Percentiles rank a stretch among this genome's conserved stretches.
Conservation (phyloP, 2,888 invertebrate species). For the Erynnis tages region DNA sequence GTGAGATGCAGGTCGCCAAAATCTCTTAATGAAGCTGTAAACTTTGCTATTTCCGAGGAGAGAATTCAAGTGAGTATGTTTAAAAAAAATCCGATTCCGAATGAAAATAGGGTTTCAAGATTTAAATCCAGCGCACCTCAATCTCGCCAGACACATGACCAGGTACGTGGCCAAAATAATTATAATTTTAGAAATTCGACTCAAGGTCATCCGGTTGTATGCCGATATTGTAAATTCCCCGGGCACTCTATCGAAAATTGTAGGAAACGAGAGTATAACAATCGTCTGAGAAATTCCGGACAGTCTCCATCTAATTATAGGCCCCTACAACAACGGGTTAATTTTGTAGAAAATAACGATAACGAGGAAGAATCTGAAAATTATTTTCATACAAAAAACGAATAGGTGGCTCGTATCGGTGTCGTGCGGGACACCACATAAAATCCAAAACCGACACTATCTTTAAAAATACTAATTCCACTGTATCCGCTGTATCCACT, state of each 20-base stretch:
- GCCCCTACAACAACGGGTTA: conserved; percentile 1
- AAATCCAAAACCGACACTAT: background rate
- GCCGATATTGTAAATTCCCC: background rate
- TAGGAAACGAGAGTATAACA: background rate
- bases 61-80: conserved; percentile 11
- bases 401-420: conserved; percentile 8
- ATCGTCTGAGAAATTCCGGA: background rate
- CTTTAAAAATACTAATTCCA: background rate
- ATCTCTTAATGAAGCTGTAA: conserved; percentile 14
- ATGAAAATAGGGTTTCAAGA: conserved; percentile 5
- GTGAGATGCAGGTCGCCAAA: conserved; percentile 16
- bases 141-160: background rate
- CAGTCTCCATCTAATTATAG: background rate
- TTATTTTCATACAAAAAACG: background rate
- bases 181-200: background rate
- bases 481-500: background rate
- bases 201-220: background rate
- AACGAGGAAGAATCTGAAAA: background rate
- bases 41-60: conserved; percentile 15
- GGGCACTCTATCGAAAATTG: background rate
- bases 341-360: background rate
- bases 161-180: background rate
- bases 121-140: background rate
- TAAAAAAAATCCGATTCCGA: background rate
- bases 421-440: background rate